Conservation (phyloP, 2,113 vertebrate species). For the Xyrauchen texanus region DNA sequence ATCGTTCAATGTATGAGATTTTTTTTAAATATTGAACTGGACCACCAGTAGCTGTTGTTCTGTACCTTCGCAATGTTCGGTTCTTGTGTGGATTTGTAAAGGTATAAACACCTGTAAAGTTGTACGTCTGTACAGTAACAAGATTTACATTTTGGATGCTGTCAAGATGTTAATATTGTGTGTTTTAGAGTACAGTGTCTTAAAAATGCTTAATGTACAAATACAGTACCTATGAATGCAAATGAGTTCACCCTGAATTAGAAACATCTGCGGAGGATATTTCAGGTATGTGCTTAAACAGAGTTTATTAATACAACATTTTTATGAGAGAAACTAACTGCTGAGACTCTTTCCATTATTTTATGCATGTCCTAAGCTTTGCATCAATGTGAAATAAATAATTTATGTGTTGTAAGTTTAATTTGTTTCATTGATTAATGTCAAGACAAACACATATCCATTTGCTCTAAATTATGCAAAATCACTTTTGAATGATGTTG, state of each 20-base stretch:
- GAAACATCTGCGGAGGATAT: neutral
- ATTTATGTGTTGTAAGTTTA: neutral
- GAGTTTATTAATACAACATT: neutral
- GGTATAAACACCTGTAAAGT: too few species aligned
- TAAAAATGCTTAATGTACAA: too few species aligned
- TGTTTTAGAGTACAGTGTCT: too few species aligned
- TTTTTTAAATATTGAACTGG: too few species aligned
- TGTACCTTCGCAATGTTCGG: too few species aligned
- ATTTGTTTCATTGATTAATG: slow-evolving; percentile 18
- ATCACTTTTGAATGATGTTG: neutral
- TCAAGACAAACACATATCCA: neutral
- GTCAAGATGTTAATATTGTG: too few species aligned
- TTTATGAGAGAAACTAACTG: neutral
- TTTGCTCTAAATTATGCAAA: slow-evolving; percentile 8
- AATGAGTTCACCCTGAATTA: neutral
- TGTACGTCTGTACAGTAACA: too few species aligned
- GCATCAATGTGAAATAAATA: neutral
- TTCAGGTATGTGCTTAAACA: neutral
- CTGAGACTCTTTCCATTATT: neutral
- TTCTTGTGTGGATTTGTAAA: too few species aligned
- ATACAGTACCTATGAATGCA: too few species aligned
- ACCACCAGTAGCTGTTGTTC: too few species aligned
- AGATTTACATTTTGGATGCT: too few species aligned
- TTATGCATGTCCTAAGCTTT: neutral
- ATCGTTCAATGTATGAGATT: too few species aligned